Conservation (phyloP, 2,797 vertebrate species). For the Eulemur mongoz region DNA sequence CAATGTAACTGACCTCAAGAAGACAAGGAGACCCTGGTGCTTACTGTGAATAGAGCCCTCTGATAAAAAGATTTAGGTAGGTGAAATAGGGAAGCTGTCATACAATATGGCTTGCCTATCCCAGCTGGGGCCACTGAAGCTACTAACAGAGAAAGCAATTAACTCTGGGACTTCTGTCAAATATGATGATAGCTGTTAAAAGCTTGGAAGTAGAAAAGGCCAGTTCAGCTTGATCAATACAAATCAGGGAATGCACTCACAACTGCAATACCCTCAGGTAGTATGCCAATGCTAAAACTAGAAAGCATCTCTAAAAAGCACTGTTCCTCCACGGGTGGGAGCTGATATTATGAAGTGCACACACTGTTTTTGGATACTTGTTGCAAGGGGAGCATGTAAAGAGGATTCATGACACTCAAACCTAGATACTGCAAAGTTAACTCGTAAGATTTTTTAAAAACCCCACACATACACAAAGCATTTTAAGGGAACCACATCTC, state of each 20-base stretch:
- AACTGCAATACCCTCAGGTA: constrained; percentile 47
- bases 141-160: constrained; percentile 57
- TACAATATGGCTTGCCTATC: constrained; percentile 62
- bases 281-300: constrained; percentile 49
- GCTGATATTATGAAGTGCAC: constrained; percentile 33
- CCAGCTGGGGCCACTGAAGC: constrained; percentile 53
- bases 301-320: constrained; percentile 53
- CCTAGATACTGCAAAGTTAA: constrained; percentile 62
- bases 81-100: constrained; percentile 62
- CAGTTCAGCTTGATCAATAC: constrained; percentile 52
- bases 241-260: constrained; percentile 43
- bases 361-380: constrained; percentile 28
- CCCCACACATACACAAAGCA: constrained; percentile 65
- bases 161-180: constrained; percentile 53
- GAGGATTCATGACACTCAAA: constrained; percentile 60
- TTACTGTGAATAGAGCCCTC: constrained; percentile 60
- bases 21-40: constrained; percentile 52
- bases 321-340: constrained; percentile 1
- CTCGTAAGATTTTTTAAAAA: constrained; percentile 19
- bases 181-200: constrained; percentile 55
- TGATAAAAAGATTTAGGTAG: constrained; percentile 50
- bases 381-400: constrained; percentile 14
- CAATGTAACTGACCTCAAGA: constrained; percentile 55
- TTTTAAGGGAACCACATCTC: constrained; percentile 57
- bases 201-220: constrained; percentile 58